phyloP scores from a whole-genome alignment of 1,140 invertebrate species.

The Hyles euphorbiae region DNA sequence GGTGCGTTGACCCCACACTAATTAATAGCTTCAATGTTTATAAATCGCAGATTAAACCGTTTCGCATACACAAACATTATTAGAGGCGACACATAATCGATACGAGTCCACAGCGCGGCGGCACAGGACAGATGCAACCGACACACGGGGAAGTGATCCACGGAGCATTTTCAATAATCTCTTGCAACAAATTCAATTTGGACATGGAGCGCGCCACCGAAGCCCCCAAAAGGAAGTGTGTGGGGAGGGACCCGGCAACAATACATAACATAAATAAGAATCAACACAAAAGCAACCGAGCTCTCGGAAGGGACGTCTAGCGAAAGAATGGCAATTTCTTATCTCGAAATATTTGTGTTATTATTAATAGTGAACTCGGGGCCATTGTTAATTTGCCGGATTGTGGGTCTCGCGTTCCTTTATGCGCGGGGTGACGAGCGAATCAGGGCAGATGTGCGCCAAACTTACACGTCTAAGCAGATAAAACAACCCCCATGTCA shows the following conservation, averaged over 20 bases:
- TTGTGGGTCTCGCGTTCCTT: conserved; percentile 39
- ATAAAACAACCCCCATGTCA: conserved; percentile 44
- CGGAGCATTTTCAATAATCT: conserved; percentile 54
- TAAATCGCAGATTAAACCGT: no score
- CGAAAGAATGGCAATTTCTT: conserved; percentile 73
- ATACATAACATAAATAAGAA: conserved; percentile 74
- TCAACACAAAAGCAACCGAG: conserved; percentile 65
- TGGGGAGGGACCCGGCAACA: conserved; percentile 66
- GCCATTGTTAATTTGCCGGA: conserved; percentile 59
- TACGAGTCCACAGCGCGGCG: no score
- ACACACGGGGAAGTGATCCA: conserved; percentile 33
- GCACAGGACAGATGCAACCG: not conserved
- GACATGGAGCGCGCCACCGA: conserved; percentile 40
- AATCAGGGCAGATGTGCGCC: conserved; percentile 65
- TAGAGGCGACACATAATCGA: not conserved
- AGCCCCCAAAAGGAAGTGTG: conserved; percentile 62
- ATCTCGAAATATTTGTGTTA: conserved; percentile 61
- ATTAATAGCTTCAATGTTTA: conserved; percentile 13
- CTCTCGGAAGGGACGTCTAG: conserved; percentile 65
- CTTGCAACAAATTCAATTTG: conserved; percentile 63
- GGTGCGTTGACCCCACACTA: conserved; percentile 24
- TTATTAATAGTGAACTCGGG: conserved; percentile 57
- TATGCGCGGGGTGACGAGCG: conserved; percentile 31
- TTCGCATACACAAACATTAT: not conserved
- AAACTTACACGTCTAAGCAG: conserved; percentile 38